Base-by-base conservation (phyloP, 2,797 vertebrate species). In the Darevskia nairensis region DNA sequence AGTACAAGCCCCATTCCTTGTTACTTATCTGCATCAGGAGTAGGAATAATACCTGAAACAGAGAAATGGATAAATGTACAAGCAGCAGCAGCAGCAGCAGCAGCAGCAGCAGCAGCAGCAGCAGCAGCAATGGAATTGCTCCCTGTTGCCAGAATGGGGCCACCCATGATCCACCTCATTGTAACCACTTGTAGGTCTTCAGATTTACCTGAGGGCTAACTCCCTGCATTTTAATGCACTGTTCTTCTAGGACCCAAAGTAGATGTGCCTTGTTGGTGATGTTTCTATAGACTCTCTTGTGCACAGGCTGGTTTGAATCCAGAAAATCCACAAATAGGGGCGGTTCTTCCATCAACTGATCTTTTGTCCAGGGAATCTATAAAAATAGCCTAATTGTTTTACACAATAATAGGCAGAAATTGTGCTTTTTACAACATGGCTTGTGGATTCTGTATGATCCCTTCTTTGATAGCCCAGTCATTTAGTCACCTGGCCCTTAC, bases 281-380 rank as follows among this genome's bases (percentile, higher is more conserved):
- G 7, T 92, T 93, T 88, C 85, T 93, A 87, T 97, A 97, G 23
- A 91, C 76, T 82, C 93, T 94, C 68, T 84, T 94, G 35, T 68
- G 92, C 4, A 90, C 59, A 50, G 94, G 6, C 17, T 88, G 90
- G 55, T 95, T 94, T 44, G 91, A 3, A 68, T 96, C 96, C 90
- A 96, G 32, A 90, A 97, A 97, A 87, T 96, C 96, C 64, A 95
- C 95, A 92, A 96, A 97, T 29, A 95, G 27, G 4, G 89, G 64
- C 1, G 94, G 32, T 6, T 96, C 92, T 5, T 81, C 91, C 91
- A 95, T 95, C 81, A 97, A 76, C 59, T 93, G 91, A 55, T 95
- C 92, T 8, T 68, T 90, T 21, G 90, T 86, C 94, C 94, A 96
- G 0, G 27, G 41, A 80, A 95, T 89, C 96, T 96, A 81, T 83